Evolutionary conservation across 2,113 vertebrate genomes (phyloP).

Genomic region (Lathamus discolor): DNA sequence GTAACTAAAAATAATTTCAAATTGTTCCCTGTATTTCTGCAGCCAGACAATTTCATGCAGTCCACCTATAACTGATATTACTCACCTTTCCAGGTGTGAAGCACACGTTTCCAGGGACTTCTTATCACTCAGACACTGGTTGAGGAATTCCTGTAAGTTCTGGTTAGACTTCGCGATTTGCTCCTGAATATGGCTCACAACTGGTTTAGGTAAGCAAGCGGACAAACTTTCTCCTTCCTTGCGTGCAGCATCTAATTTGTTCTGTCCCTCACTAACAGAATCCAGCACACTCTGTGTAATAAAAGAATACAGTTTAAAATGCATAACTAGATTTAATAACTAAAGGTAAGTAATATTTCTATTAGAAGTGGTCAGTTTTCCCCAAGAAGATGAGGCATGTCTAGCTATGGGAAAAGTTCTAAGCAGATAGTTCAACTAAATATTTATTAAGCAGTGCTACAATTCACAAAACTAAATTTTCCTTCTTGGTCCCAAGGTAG

Average conservation of each 20-base stretch:
- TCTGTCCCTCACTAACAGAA: slow-evolving; percentile 78
- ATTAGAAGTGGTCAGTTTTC: neutral
- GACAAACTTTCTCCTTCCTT: slow-evolving; percentile 86
- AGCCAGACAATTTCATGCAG: neutral
- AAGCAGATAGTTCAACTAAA: neutral
- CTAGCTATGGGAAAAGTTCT: neutral
- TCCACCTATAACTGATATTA: neutral
- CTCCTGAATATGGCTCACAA: slow-evolving; percentile 82
- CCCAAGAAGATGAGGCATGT: neutral
- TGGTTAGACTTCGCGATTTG: slow-evolving; percentile 82
- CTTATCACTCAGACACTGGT: slow-evolving; percentile 81
- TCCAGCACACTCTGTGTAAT: slow-evolving; percentile 77
- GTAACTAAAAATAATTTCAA: neutral
- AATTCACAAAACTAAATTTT: neutral
- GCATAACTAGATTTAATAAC: neutral
- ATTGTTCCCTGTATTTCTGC: neutral
- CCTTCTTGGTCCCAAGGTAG: neutral
- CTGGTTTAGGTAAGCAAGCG: slow-evolving; percentile 80
- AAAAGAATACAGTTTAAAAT: neutral
- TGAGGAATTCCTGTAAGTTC: slow-evolving; percentile 84
- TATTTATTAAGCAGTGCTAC: neutral
- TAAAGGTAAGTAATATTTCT: neutral
- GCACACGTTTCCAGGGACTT: slow-evolving; percentile 82
- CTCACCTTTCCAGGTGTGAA: slow-evolving; percentile 77
- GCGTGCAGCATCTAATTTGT: slow-evolving; percentile 77